Base-by-base conservation (phyloP, 2,113 vertebrate species). In the Planiliza haematocheilus region DNA sequence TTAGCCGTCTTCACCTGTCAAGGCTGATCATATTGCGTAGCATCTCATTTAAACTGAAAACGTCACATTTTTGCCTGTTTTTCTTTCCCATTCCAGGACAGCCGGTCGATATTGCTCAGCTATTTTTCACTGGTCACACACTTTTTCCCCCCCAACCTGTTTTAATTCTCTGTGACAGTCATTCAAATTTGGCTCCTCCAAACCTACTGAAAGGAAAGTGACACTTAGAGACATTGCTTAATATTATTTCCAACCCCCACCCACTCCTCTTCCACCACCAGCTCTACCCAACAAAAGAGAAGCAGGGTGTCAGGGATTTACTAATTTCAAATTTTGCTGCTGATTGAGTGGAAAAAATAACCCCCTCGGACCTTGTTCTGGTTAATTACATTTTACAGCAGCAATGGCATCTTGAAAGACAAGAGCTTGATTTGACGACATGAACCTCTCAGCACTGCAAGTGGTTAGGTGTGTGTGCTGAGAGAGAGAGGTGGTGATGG, bases 371-470 rank as follows among this genome's bases (percentile, higher is more conserved):
- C 86, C 78, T 88, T 90, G 88, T 92, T 93, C 92, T 89, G 89
- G 88, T 94, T 94, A 92, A 94, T 94, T 94, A 94, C 91, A 90
- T 92, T 92, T 91, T 88, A 91, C 86, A 86, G 90, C 73, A 74
- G 81, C 75, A 70, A 85, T 86, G 79, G 83, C 88, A 89, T 90
- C 88, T 91, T 90, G 88, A 93, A 91, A 93, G 85, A 91, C 87
- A 83, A 91, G 86, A 68, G 89, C 79, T 84, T 85, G 86, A 91
- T 92, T 87, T 85, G 76, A 85, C 63, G 67, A 88, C 85, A 70
- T 56, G 34, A 85, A 81, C 67, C 82, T 77, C 86, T 88, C 65
- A 66, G 65, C 39, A 1, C 10, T 21, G 53, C 70, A 75, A 64
- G 59, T 56, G 66, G 18, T 20, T 13, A 69, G 81, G 63, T 53